A percentile compares a stretch with the other conserved stretches of the same genome.
These are phyloP conservation scores for Choristoneura fumiferana DNA, from an alignment of 1,140 invertebrate species.

Conservation along the genomic window DNA sequence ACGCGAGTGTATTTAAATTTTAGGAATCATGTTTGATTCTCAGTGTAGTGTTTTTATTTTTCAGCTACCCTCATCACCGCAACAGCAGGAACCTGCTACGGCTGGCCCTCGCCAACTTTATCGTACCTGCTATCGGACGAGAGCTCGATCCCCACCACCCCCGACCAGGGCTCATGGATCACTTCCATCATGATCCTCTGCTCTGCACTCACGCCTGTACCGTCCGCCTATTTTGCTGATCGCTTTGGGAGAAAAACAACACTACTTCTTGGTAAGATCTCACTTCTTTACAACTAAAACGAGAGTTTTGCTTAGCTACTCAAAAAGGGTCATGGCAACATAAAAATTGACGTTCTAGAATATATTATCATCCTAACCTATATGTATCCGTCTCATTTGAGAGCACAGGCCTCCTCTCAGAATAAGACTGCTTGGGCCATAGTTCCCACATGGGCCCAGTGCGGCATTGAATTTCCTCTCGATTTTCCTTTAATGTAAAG, in stretches of 20 bases:
- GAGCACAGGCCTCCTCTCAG: too few relatives aligned
- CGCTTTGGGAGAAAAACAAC: conserved; percentile 83
- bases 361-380: too few relatives aligned
- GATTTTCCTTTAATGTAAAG: too few relatives aligned
- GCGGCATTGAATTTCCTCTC: too few relatives aligned
- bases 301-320: neutral
- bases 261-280: conserved; percentile 72
- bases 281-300: neutral
- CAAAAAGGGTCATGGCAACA: too few relatives aligned
- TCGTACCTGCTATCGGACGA: conserved; percentile 66
- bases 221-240: conserved; percentile 72
- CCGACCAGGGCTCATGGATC: conserved; percentile 82
- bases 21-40: too few relatives aligned
- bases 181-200: conserved; percentile 79
- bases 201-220: conserved; percentile 70
- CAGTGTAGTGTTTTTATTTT: conserved; percentile 50
- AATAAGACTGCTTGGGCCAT: too few relatives aligned
- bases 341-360: too few relatives aligned
- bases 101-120: conserved; percentile 82
- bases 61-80: conserved; percentile 76
- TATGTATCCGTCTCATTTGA: too few relatives aligned
- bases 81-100: conserved; percentile 75
- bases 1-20: too few relatives aligned
- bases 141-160: conserved; percentile 75
- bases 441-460: too few relatives aligned